These are phyloP conservation scores for Callyntrura guangdongensis DNA, from an alignment of 2,888 invertebrate species.

Conservation along the genomic window DNA sequence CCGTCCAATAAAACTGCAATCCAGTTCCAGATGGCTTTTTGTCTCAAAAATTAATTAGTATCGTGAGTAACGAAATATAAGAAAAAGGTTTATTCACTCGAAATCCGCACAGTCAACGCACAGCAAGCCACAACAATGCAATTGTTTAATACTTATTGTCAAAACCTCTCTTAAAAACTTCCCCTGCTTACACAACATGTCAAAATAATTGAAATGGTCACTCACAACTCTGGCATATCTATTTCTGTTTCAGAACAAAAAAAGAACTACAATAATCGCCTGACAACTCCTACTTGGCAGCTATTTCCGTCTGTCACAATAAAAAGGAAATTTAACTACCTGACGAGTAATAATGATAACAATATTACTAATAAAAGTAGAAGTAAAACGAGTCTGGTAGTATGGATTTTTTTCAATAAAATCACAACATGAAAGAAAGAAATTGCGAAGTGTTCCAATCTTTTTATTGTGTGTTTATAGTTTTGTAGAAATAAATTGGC, in stretches of 20 bases:
- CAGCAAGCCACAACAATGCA: constrained; percentile 36
- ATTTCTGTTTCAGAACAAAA: not conserved
- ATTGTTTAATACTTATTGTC: constrained; percentile 36
- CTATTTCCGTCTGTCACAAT: constrained; percentile 44
- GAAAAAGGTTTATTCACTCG: constrained; percentile 15
- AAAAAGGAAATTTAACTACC: constrained; percentile 22
- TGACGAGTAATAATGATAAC: constrained; percentile 30
- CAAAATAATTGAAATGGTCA: constrained; percentile 46
- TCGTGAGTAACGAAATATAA: not conserved
- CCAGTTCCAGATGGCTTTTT: constrained; percentile 24
- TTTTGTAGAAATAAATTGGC: constrained; percentile 27
- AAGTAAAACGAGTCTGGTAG: constrained; percentile 34
- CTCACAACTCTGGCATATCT: constrained; percentile 54
- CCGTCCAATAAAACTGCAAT: not conserved
- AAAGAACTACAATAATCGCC: constrained; percentile 13
- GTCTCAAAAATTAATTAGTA: constrained; percentile 2
- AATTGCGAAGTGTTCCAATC: constrained; percentile 7
- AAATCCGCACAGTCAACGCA: constrained; percentile 58
- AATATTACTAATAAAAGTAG: constrained; percentile 32
- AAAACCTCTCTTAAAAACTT: constrained; percentile 35
- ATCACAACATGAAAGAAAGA: constrained; percentile 47
- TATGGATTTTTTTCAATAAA: constrained; percentile 27
- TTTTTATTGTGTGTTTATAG: constrained; percentile 46
- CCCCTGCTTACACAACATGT: constrained; percentile 51
- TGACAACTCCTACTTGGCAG: constrained; percentile 26